phyloP scores from a whole-genome alignment of 2,888 invertebrate genomes.

The Liodrosophila aerea region DNA sequence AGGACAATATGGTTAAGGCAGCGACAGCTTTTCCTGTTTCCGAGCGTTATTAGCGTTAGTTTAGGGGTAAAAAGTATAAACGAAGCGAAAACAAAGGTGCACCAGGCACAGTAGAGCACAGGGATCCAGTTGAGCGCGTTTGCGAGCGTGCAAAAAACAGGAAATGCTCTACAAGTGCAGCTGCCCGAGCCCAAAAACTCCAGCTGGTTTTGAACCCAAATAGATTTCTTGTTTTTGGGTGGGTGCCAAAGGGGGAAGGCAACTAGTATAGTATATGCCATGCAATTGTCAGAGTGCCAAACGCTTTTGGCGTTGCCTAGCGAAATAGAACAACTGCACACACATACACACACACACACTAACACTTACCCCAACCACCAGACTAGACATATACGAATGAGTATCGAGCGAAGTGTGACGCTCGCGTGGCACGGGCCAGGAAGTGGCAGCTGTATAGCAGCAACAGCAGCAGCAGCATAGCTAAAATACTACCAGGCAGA shows the following conservation, averaged over 20 bases:
- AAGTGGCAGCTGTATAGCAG: slow-evolving; percentile 75
- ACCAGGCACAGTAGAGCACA: slow-evolving; percentile 28
- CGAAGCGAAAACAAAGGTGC: slow-evolving; percentile 54
- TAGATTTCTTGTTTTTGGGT: slow-evolving; percentile 10
- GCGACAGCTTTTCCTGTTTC: slow-evolving; percentile 67
- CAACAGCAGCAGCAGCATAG: slow-evolving; percentile 54
- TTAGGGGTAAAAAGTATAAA: slow-evolving; percentile 47
- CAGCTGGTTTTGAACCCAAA: slow-evolving; percentile 25
- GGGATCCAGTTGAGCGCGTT: slow-evolving; percentile 74
- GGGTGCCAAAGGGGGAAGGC: too few species aligned
- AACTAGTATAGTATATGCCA: too few species aligned
- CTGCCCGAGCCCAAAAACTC: slow-evolving; percentile 39
- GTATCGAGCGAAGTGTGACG: slow-evolving; percentile 68
- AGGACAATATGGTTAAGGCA: slow-evolving; percentile 70
- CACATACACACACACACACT: background rate
- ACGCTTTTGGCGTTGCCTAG: slow-evolving; percentile 68
- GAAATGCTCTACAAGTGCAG: slow-evolving; percentile 75
- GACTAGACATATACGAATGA: slow-evolving; percentile 19
- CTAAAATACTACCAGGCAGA: slow-evolving; percentile 17
- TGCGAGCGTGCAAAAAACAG: slow-evolving; percentile 70
- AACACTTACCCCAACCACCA: background rate
- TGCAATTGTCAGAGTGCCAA: slow-evolving; percentile 58
- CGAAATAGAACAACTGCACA: slow-evolving; percentile 40
- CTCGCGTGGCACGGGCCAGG: slow-evolving; percentile 71
- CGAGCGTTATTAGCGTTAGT: slow-evolving; percentile 62